Evolutionary conservation across 2,797 vertebrate species (phyloP).

Genomic region (Chelon auratus): DNA sequence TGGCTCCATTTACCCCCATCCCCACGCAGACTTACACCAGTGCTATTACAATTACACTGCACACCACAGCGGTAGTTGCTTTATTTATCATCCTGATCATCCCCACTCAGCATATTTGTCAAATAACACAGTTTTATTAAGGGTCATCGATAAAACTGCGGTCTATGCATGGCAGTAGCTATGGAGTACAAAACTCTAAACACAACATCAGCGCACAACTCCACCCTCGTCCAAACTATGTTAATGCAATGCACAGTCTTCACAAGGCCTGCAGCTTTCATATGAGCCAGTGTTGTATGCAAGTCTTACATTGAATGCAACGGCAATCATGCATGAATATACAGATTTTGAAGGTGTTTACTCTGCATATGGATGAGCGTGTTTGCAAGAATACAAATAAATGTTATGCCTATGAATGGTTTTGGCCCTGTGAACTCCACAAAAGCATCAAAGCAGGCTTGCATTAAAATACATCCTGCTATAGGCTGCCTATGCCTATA

Average conservation of each 20-base stretch:
- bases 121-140: slow-evolving; percentile 70
- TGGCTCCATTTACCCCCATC: slow-evolving; percentile 54
- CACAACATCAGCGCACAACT: slow-evolving; percentile 21
- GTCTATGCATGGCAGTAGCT: slow-evolving; percentile 39
- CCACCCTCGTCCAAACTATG: not conserved
- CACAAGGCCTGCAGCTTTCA: slow-evolving; percentile 23
- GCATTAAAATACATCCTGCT: slow-evolving; percentile 44
- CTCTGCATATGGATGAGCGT: not conserved
- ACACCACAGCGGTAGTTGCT: slow-evolving; percentile 30
- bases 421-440: slow-evolving; percentile 42
- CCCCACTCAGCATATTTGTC: slow-evolving; percentile 59
- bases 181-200: slow-evolving; percentile 32
- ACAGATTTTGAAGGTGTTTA: not conserved
- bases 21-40: slow-evolving; percentile 33
- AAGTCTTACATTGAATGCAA: not conserved
- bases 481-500: slow-evolving; percentile 35
- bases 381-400: slow-evolving; percentile 24
- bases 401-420: slow-evolving; percentile 22
- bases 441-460: slow-evolving; percentile 44
- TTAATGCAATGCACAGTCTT: not conserved
- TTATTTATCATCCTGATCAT: slow-evolving; percentile 65
- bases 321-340: not conserved
- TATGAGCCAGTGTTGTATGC: not conserved
- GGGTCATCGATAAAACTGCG: slow-evolving; percentile 56
- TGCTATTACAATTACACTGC: slow-evolving; percentile 48